A percentile compares a stretch with the other conserved stretches of the same genome.
These are phyloP conservation scores for Carposina sasakii DNA, from an alignment of 1,140 invertebrate genomes.

Conservation along the genomic window DNA sequence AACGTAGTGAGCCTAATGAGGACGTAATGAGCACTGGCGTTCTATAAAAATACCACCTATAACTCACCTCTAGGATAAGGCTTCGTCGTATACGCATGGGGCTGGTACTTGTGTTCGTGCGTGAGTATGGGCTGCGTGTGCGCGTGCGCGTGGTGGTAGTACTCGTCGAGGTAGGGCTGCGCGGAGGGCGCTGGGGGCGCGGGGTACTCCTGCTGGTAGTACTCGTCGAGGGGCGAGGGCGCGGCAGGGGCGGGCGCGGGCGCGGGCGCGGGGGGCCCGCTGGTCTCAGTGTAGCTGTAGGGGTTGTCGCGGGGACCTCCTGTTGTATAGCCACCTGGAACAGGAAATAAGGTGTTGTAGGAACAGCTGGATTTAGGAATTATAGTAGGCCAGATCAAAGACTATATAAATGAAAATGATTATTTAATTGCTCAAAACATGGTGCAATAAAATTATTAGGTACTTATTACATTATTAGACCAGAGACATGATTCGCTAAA, in stretches of 20 bases:
- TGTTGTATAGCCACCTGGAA: slow-evolving; percentile 68
- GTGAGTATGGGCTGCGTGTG: slow-evolving; percentile 76
- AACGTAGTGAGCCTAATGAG: too few relatives aligned
- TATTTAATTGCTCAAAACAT: too few relatives aligned
- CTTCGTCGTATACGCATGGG: slow-evolving; percentile 77
- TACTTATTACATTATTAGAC: too few relatives aligned
- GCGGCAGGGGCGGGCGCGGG: slow-evolving; percentile 43
- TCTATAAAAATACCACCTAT: too few relatives aligned
- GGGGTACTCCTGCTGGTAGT: slow-evolving; percentile 63
- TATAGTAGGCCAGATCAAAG: too few relatives aligned
- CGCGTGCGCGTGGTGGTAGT: slow-evolving; percentile 73
- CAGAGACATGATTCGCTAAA: too few relatives aligned
- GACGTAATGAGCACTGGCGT: too few relatives aligned
- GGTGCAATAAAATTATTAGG: too few relatives aligned
- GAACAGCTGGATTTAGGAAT: too few relatives aligned
- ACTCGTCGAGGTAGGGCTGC: slow-evolving; percentile 62
- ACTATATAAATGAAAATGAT: too few relatives aligned
- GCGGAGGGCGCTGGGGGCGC: slow-evolving; percentile 42
- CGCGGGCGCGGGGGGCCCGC: slow-evolving; percentile 36
- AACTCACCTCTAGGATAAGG: slow-evolving; percentile 79
- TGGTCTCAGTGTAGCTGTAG: slow-evolving; percentile 57
- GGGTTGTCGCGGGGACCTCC: slow-evolving; percentile 60
- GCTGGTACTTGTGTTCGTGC: slow-evolving; percentile 80
- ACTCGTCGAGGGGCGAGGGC: slow-evolving; percentile 59
- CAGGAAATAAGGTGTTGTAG: too few relatives aligned